Percentiles rank a stretch among this genome's conserved stretches.
These are phyloP conservation scores for Lepisosteus oculatus DNA, from an alignment of 2,113 vertebrate species.

Conservation along the genomic window DNA sequence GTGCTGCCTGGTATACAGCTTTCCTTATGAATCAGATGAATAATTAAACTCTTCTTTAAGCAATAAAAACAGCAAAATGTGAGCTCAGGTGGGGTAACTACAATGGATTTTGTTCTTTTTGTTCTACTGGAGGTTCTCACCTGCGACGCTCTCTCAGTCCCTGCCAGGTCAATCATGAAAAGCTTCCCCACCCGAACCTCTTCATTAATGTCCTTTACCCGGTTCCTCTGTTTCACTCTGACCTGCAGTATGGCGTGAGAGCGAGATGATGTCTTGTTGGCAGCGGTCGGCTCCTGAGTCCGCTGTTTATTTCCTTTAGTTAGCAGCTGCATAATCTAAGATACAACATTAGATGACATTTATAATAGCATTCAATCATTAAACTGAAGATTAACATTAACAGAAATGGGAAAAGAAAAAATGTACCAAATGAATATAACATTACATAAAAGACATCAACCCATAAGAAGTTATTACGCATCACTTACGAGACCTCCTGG, in stretches of 20 bases:
- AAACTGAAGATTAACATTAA: too few relatives aligned
- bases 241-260: slow-evolving; percentile 59
- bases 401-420: too few relatives aligned
- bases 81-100: too few relatives aligned
- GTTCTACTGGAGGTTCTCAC: slow-evolving; percentile 17
- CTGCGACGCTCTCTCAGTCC: slow-evolving; percentile 62
- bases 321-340: slow-evolving; percentile 58
- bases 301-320: slow-evolving; percentile 57
- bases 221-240: slow-evolving; percentile 40
- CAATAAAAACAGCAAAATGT: too few relatives aligned
- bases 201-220: background rate
- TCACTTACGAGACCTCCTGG: too few relatives aligned
- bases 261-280: slow-evolving; percentile 53
- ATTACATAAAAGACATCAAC: too few relatives aligned
- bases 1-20: too few relatives aligned
- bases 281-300: slow-evolving; percentile 56
- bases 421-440: too few relatives aligned
- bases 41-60: too few relatives aligned
- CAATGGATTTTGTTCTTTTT: too few relatives aligned
- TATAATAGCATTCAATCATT: background rate
- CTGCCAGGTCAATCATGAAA: slow-evolving; percentile 60
- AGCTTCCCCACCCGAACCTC: slow-evolving; percentile 46
- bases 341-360: background rate
- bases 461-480: too few relatives aligned
- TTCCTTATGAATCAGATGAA: too few relatives aligned